These are phyloP conservation scores for Aphidius gifuensis DNA, from an alignment of 1,140 invertebrate species.

Conservation along the genomic window DNA sequence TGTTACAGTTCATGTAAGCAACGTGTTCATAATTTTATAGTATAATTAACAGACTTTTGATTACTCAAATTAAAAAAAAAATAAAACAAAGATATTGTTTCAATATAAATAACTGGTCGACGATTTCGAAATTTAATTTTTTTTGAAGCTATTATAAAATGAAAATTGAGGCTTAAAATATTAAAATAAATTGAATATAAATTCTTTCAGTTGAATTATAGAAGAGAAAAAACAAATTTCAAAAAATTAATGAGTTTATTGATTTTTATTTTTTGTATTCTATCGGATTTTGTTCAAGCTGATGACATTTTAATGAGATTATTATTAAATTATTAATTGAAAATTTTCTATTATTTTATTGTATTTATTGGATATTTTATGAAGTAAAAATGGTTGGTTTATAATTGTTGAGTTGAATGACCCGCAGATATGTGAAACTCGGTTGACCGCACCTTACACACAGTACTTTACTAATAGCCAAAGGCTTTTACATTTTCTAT, in stretches of 20 bases:
- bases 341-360: slow-evolving; percentile 1
- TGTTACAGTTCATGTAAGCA: slow-evolving; percentile 27
- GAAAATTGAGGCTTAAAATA: too few species aligned
- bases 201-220: too few species aligned
- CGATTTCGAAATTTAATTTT: too few species aligned
- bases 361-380: not conserved
- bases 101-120: too few species aligned
- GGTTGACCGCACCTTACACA: slow-evolving; percentile 16
- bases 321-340: not conserved
- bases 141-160: too few species aligned
- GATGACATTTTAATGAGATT: too few species aligned
- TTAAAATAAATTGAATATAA: too few species aligned
- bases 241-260: too few species aligned
- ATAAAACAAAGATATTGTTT: slow-evolving; percentile 10
- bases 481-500: slow-evolving; percentile 26
- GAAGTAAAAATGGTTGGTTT: not conserved
- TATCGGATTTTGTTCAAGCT: too few species aligned
- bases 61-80: slow-evolving; percentile 22
- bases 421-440: slow-evolving; percentile 1
- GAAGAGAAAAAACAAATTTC: too few species aligned
- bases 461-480: slow-evolving; percentile 5
- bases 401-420: slow-evolving; percentile 4
- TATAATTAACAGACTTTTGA: not conserved
- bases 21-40: slow-evolving; percentile 18
- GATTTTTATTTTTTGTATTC: too few species aligned